Conservation (phyloP, 1,140 invertebrate species). For the Neodiprion pinetum region DNA sequence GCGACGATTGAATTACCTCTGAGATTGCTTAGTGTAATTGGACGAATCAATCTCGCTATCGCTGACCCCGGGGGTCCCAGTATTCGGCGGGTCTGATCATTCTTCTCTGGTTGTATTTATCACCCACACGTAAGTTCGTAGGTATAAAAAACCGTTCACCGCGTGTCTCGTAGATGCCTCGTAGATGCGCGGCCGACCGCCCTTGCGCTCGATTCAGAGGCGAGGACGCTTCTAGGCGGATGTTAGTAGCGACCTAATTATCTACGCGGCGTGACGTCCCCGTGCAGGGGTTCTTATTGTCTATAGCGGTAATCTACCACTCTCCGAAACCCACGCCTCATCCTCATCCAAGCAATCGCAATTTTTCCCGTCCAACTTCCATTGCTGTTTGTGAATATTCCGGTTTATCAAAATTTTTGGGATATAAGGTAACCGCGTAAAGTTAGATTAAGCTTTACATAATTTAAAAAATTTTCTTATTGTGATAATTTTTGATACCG, state of each 20-base stretch:
- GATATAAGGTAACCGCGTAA: too few species aligned
- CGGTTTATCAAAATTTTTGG: too few species aligned
- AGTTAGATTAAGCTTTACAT: too few species aligned
- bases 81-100: slow-evolving; percentile 14
- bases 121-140: slow-evolving; percentile 1
- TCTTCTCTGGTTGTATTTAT: slow-evolving; percentile 10
- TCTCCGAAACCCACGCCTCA: too few species aligned
- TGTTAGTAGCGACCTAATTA: slow-evolving; percentile 59
- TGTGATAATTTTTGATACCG: too few species aligned
- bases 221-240: slow-evolving; percentile 47
- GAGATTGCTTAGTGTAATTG: slow-evolving; percentile 56
- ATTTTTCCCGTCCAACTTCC: too few species aligned
- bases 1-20: slow-evolving; percentile 11
- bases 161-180: background rate
- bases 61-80: slow-evolving; percentile 32
- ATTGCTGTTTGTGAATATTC: too few species aligned
- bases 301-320: too few species aligned
- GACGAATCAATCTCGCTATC: slow-evolving; percentile 46
- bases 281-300: background rate
- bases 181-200: background rate
- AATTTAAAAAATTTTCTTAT: too few species aligned
- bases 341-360: too few species aligned
- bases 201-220: slow-evolving; percentile 32
- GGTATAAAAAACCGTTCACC: slow-evolving; percentile 23
- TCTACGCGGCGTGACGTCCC: slow-evolving; percentile 49